Conservation (phyloP, 1,140 invertebrate genomes). For the Drosophila micromelanica region DNA sequence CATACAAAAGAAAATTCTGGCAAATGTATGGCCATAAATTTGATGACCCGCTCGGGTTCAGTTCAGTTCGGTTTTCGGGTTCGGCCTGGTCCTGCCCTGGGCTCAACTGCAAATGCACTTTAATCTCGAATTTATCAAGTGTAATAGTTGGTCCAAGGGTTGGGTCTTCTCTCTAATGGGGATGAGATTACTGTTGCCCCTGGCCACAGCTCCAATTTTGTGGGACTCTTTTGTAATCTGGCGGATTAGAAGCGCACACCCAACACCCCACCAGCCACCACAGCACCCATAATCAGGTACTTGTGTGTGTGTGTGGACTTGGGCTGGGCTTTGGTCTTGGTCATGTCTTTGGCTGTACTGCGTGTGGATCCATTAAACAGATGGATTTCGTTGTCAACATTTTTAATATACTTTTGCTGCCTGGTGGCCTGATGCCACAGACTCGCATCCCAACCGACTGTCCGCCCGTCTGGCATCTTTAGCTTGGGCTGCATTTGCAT, state of each 20-base stretch:
- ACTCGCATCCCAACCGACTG: neutral
- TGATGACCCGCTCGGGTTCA: conserved; percentile 46
- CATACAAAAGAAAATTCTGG: conserved; percentile 66
- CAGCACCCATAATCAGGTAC: too few relatives aligned
- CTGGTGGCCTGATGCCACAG: too few relatives aligned
- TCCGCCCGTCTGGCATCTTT: conserved; percentile 18
- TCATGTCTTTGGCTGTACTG: conserved; percentile 18
- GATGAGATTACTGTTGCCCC: conserved; percentile 40
- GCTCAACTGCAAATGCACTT: conserved; percentile 81
- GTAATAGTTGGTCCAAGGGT: conserved; percentile 65
- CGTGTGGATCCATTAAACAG: conserved; percentile 71
- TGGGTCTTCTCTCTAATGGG: conserved; percentile 26
- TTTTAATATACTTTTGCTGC: conserved; percentile 54
- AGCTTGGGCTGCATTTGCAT: conserved; percentile 36
- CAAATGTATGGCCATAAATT: conserved; percentile 80
- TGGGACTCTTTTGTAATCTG: conserved; percentile 70
- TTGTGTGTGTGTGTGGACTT: conserved; percentile 14
- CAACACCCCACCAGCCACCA: conserved; percentile 12
- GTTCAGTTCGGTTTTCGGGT: neutral
- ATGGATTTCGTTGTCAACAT: conserved; percentile 79
- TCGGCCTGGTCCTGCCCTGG: conserved; percentile 25
- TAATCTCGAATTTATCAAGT: conserved; percentile 83
- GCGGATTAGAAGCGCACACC: conserved; percentile 57
- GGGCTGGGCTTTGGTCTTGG: conserved; percentile 15
- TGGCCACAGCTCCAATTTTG: conserved; percentile 29